Evolutionary conservation across 1,140 invertebrate genomes (phyloP), one percentile per base, ranked within the genome.

Genomic region (Mactra quadrangularis): DNA sequence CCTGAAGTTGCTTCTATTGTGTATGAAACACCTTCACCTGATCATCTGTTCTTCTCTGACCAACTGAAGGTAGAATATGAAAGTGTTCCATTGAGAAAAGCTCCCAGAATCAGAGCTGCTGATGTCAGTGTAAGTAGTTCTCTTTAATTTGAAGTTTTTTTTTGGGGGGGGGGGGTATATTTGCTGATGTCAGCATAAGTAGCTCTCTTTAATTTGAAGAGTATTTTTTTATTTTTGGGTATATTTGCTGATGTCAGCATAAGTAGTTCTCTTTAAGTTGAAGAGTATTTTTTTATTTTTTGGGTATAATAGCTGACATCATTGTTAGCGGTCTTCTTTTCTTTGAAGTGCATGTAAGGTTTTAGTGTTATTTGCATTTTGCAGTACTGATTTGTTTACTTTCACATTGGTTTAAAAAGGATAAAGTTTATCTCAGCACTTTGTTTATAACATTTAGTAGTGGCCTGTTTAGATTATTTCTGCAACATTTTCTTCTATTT

Each of bases 101-200:
- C 70, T 27, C 77, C 77, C 13, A 81, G 33, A 25, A 60, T 81
- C 22, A 38, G 64, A 60, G 77, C 29, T 0, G 53, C 64, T 29
- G 66, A 70, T 47, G 31, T 71, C 15, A 35, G 1, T 41, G 77
- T 81, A 71, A 27, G 77, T 53, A 41, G 15, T 41, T 41, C 38
- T 41, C 6, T 15, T 7, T 41, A 7, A 41, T 41, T n/a, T n/a
- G n/a, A n/a, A n/a, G n/a, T n/a, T n/a, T n/a, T n/a, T n/a, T n/a
- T n/a, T n/a, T n/a, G n/a, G n/a, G n/a, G n/a, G n/a, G n/a, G n/a
- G n/a, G n/a, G 7, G 19, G 41, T 9, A 7, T 9, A 7, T 47
- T 47, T 0, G 53, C 64, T 29, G 66, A 70, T 47, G 31, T 71
- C 15, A 35, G 1, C 25, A 66, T 81, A 71, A 27, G 77, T 53